Percentiles rank a stretch among this genome's conserved stretches.
Conservation (phyloP, 2,888 invertebrate genomes). For the Biston betularia region DNA sequence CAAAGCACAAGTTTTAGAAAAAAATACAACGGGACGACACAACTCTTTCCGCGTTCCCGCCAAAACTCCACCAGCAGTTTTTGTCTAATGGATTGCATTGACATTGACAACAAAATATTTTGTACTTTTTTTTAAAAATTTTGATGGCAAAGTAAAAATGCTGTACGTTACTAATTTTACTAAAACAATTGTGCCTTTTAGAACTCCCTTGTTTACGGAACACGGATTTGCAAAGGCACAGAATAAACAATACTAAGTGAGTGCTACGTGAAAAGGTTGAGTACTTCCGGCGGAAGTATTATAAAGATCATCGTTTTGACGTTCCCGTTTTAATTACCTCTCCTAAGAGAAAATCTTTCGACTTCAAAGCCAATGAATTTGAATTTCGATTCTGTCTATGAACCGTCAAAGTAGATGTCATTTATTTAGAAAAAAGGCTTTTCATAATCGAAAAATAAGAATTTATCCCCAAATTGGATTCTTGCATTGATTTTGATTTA, state of each 20-base stretch:
- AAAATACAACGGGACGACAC: no score
- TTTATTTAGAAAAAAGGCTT: not conserved
- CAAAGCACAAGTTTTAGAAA: no score
- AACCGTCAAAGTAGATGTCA: slow-evolving; percentile 3
- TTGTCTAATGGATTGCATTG: no score
- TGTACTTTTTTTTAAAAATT: no score
- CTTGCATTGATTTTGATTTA: no score
- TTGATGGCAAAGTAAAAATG: no score
- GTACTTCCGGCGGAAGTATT: slow-evolving; percentile 30
- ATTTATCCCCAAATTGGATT: no score
- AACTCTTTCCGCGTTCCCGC: no score
- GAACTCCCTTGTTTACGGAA: slow-evolving; percentile 1
- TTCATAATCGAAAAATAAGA: not conserved
- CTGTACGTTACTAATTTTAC: not conserved
- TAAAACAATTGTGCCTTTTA: not conserved
- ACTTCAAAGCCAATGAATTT: slow-evolving; percentile 47
- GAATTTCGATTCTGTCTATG: slow-evolving; percentile 30
- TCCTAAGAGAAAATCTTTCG: slow-evolving; percentile 37
- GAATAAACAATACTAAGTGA: slow-evolving; percentile 3
- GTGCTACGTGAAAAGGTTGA: slow-evolving; percentile 1
- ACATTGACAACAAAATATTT: no score
- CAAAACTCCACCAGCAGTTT: no score
- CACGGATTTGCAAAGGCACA: not conserved
- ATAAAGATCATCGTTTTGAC: slow-evolving; percentile 32
- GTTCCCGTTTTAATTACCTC: slow-evolving; percentile 48